These are phyloP conservation scores for Aplochiton taeniatus DNA, from an alignment of 2,797 vertebrate genomes.

Conservation along the genomic window DNA sequence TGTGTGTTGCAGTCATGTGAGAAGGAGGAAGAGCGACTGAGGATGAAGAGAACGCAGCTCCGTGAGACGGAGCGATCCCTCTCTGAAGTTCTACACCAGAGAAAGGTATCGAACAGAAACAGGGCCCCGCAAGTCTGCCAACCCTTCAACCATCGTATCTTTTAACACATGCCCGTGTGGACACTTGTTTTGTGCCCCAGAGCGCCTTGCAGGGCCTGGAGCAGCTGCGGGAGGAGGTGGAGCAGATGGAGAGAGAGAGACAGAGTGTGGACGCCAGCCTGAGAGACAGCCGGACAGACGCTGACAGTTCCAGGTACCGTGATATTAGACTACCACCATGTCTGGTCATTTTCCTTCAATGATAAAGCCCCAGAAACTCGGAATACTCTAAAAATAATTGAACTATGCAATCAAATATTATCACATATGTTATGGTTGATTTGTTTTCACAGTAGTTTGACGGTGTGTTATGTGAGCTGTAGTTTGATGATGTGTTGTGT, in stretches of 20 bases:
- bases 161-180: too few relatives aligned
- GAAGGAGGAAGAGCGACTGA: constrained; percentile 60
- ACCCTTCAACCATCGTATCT: too few relatives aligned
- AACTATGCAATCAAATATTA: too few relatives aligned
- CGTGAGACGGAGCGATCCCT: constrained; percentile 57
- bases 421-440: too few relatives aligned
- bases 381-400: too few relatives aligned
- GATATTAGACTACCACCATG: too few relatives aligned
- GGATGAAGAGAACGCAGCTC: constrained; percentile 57
- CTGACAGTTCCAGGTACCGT: constrained; percentile 62
- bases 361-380: too few relatives aligned
- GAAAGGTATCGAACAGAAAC: constrained; percentile 53
- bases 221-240: constrained; percentile 33
- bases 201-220: constrained; percentile 56
- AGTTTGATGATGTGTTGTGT: too few relatives aligned
- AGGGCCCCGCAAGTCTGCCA: neutral
- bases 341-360: too few relatives aligned
- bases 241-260: constrained; percentile 56
- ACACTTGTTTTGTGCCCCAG: constrained; percentile 47
- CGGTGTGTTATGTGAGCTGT: too few relatives aligned
- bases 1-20: constrained; percentile 61
- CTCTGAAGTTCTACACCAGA: constrained; percentile 54
- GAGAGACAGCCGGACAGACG: constrained; percentile 48
- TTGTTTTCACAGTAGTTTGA: too few relatives aligned
- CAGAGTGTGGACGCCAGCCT: constrained; percentile 40